These are phyloP conservation scores for Phalacrocorax carbo DNA, from an alignment of 2,113 vertebrate species.

Conservation along the genomic window DNA sequence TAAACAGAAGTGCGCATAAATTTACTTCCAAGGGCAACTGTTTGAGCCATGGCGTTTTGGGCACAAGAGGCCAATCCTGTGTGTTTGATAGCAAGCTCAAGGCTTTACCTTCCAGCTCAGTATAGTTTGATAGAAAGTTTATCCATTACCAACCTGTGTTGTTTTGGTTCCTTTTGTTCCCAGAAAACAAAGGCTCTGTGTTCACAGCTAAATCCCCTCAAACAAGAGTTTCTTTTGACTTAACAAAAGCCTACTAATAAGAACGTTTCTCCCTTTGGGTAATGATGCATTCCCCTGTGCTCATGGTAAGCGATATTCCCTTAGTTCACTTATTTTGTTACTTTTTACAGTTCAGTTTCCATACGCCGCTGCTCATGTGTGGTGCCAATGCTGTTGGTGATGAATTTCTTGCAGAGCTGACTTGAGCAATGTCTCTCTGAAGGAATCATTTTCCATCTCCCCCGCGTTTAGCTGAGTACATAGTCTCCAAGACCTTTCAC, in stretches of 20 bases:
- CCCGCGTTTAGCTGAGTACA: constrained; percentile 45
- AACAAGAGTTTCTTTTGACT: not conserved
- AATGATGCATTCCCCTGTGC: not conserved
- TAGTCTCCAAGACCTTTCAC: constrained; percentile 40
- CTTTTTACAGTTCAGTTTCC: constrained; percentile 60
- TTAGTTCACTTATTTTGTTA: constrained; percentile 39
- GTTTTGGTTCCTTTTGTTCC: not conserved
- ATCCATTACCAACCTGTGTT: not conserved
- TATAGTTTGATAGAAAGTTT: not conserved
- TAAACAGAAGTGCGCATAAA: not conserved
- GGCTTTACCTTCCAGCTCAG: not conserved
- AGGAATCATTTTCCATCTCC: constrained; percentile 55
- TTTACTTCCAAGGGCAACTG: not conserved
- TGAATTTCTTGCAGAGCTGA: constrained; percentile 64
- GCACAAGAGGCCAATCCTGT: not conserved
- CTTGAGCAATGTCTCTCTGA: constrained; percentile 57
- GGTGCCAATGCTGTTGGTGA: constrained; percentile 54
- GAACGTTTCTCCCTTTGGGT: constrained; percentile 41
- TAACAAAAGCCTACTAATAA: not conserved
- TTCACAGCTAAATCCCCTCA: not conserved
- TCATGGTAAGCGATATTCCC: constrained; percentile 24
- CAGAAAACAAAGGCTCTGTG: constrained; percentile 21
- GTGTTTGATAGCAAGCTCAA: not conserved
- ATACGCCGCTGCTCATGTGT: constrained; percentile 50
- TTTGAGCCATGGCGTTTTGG: not conserved